Percentiles rank a stretch among this genome's conserved stretches.
phyloP scores from a whole-genome alignment of 2,113 vertebrate genomes.

The Alethe diademata region DNA sequence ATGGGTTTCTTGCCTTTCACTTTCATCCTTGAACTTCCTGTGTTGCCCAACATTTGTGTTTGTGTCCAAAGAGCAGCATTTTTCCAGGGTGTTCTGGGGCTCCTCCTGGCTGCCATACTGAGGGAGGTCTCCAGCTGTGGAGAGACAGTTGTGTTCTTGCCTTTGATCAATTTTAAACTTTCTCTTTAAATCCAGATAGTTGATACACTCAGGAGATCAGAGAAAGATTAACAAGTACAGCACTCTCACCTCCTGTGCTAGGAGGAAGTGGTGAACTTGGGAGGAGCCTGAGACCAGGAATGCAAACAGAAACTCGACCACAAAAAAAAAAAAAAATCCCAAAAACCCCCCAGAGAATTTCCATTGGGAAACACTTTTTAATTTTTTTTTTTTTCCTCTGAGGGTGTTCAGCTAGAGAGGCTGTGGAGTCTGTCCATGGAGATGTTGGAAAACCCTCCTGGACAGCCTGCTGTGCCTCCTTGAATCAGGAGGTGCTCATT shows the following conservation, averaged over 20 bases:
- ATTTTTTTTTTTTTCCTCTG: not conserved
- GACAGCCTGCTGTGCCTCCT: not conserved
- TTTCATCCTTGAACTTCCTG: not conserved
- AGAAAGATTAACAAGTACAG: not conserved
- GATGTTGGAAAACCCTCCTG: not conserved
- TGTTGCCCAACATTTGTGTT: not conserved
- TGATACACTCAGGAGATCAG: not conserved
- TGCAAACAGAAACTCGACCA: not conserved
- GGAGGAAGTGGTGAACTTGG: not conserved
- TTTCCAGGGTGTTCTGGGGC: not conserved
- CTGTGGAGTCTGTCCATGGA: not conserved
- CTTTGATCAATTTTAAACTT: not conserved
- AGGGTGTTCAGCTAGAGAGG: not conserved
- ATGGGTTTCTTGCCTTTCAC: not conserved
- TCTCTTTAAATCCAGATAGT: not conserved
- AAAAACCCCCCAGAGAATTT: not conserved
- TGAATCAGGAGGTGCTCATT: not conserved
- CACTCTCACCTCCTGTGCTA: not conserved
- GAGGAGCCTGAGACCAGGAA: not conserved
- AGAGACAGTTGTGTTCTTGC: not conserved
- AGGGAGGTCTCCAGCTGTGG: not conserved
- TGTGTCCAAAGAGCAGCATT: not conserved
- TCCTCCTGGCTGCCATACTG: not conserved
- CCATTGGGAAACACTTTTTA: not conserved
- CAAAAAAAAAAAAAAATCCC: not conserved